These are phyloP conservation scores for Lissonota sp. DNA, from an alignment of 2,888 invertebrate species.

Conservation along the genomic window DNA sequence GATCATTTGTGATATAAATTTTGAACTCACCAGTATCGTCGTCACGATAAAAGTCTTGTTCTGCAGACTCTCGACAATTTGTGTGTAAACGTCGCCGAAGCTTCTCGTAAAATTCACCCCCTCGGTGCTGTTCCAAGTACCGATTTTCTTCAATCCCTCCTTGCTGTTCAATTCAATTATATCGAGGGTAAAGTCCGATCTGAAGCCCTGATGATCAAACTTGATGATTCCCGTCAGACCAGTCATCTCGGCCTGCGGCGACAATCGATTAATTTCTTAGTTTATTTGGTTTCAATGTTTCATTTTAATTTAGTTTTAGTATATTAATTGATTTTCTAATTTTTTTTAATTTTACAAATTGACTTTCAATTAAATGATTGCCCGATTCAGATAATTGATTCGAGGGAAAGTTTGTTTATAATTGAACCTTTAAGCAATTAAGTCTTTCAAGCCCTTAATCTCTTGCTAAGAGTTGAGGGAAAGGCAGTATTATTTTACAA, in stretches of 20 bases:
- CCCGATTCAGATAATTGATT: too few species aligned
- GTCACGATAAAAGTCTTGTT: conserved; percentile 97
- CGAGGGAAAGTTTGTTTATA: too few species aligned
- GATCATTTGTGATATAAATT: conserved; percentile 3
- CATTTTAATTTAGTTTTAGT: neutral
- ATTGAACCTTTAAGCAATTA: too few species aligned
- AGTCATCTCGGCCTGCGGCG: conserved; percentile 92
- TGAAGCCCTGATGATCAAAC: conserved; percentile 97
- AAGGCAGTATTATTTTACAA: too few species aligned
- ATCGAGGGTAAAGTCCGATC: conserved; percentile 95
- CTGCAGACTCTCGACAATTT: conserved; percentile 94
- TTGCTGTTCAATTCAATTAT: conserved; percentile 94
- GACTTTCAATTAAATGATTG: too few species aligned
- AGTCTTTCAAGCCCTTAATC: too few species aligned
- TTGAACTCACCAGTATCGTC: conserved; percentile 92
- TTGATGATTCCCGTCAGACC: conserved; percentile 97
- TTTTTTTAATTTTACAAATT: too few species aligned
- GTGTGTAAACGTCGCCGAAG: conserved; percentile 93
- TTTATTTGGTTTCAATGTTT: too few species aligned
- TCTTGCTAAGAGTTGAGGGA: too few species aligned
- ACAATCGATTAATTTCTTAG: neutral
- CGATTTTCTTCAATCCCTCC: conserved; percentile 93
- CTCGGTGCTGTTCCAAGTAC: conserved; percentile 94
- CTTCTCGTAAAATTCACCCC: conserved; percentile 95
- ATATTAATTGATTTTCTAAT: neutral